phyloP scores from a whole-genome alignment of 2,888 invertebrate species.

The Coronaproctus castanopsis region DNA sequence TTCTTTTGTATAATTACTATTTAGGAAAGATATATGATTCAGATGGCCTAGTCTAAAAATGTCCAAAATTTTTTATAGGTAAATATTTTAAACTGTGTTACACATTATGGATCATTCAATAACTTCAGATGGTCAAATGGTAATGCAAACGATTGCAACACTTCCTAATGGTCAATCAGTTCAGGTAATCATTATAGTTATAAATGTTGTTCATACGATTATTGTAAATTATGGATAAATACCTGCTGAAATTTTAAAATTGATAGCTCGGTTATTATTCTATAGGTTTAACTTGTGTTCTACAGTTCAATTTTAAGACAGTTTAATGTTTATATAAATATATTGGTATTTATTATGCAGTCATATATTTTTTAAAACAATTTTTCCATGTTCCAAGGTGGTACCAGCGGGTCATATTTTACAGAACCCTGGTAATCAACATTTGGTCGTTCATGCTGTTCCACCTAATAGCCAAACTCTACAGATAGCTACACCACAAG shows the following conservation, averaged over 20 bases:
- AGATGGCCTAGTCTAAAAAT: no score
- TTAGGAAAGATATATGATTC: no score
- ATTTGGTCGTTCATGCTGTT: conserved; percentile 47
- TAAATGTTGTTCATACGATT: no score
- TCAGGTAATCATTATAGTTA: conserved; percentile 23
- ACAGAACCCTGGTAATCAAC: conserved; percentile 45
- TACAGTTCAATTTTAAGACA: no score
- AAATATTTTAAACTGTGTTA: not conserved
- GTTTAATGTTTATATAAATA: no score
- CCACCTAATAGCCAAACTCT: conserved; percentile 36
- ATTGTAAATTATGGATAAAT: no score
- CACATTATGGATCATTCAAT: conserved; percentile 13
- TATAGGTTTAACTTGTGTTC: no score
- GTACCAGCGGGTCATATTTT: conserved; percentile 37
- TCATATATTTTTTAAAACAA: not conserved
- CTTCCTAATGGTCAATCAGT: conserved; percentile 36
- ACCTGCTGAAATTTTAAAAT: no score
- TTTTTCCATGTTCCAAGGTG: conserved; percentile 23
- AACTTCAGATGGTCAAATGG: conserved; percentile 20
- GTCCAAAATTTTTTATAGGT: not conserved
- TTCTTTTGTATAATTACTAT: no score
- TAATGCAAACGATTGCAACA: conserved; percentile 24
- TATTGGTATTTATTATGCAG: no score
- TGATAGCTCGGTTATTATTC: no score
- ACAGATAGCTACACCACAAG: conserved; percentile 38